These are phyloP conservation scores for Eumacrocentrus americanus DNA, from an alignment of 2,888 invertebrate species.

Conservation along the genomic window DNA sequence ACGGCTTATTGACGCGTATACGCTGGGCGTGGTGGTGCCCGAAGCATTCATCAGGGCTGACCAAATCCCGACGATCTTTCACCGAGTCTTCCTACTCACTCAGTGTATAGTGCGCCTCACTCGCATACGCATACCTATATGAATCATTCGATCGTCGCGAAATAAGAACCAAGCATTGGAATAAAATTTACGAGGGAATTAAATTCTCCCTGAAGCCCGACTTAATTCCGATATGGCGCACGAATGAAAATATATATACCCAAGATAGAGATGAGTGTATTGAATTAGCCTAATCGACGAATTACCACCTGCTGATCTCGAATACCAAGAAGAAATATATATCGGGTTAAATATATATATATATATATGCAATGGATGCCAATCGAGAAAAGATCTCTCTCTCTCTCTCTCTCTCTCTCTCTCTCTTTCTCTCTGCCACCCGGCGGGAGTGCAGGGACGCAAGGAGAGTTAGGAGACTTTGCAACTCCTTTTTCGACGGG, in stretches of 20 bases:
- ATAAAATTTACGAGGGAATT: constrained; percentile 15
- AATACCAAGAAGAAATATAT: too few relatives aligned
- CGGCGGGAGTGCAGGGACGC: constrained; percentile 32
- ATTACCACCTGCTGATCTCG: constrained; percentile 31
- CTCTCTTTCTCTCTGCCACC: constrained; percentile 20
- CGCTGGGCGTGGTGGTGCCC: constrained; percentile 49
- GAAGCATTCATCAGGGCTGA: constrained; percentile 44
- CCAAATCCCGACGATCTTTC: constrained; percentile 38
- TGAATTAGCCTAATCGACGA: constrained; percentile 26
- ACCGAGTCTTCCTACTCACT: constrained; percentile 10
- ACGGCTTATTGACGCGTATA: constrained; percentile 46
- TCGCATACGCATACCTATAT: too few relatives aligned
- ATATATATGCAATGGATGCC: background rate
- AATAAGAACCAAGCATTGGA: constrained; percentile 6
- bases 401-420: too few relatives aligned
- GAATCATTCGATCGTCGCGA: constrained; percentile 7
- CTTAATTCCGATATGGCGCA: constrained; percentile 3
- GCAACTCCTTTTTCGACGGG: background rate
- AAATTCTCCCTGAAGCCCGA: background rate
- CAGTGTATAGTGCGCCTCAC: too few relatives aligned
- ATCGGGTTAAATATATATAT: background rate
- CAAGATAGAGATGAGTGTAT: constrained; percentile 24
- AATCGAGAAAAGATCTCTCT: background rate
- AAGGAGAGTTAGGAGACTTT: too few relatives aligned
- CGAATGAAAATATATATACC: constrained; percentile 2